Base-by-base conservation (phyloP, 23 tunicate species). In the Trididemnum clinides region DNA sequence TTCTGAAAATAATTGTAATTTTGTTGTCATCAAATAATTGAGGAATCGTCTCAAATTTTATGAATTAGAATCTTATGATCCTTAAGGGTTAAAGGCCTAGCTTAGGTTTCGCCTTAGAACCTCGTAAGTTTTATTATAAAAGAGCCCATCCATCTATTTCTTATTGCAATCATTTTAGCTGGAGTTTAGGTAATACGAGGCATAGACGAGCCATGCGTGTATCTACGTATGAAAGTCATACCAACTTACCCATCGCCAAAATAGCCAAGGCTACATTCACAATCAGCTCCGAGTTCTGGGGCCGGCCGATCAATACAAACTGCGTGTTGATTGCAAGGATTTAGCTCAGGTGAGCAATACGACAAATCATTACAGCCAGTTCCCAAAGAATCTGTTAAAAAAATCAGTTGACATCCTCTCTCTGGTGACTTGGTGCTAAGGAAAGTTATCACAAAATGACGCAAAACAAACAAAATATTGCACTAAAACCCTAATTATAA, bases 181-280 rank as follows among this genome's bases (percentile, higher is more conserved):
- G n/a, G n/a, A n/a, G n/a, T n/a, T n/a, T n/a, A n/a, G n/a, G n/a
- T n/a, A 49, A 49, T 49, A 49, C n/a, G n/a, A n/a, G n/a, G 70
- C 70, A 62, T 22, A 15, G 15, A 44, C 10, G 54, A 44, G 54
- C 15, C 15, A 44, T 10, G 15, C 15, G 10, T 44, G 12, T 44
- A 15, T 44, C 54, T 7, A 15, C 54, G 10, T 44, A 7, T 7
- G 15, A 7, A 44, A 44, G 10, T 32, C 37, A 33, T 7, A 30
- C 7, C 30, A 7, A 7, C 83, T 26, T 51, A 78, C 83, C 83
- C 83, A 37, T 78, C 65, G n/a, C 83, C 83, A 26, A 51, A 78
- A 37, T 51, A 78, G n/a, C 49, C 35, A 5, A 7, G 51, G 39
- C 26, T 51, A 27, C 83, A 78, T 30, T 34, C 50, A 23, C 83